Evolutionary conservation across 1,140 invertebrate genomes (phyloP), one percentile per base, ranked within the genome.

Genomic region (Stegodyphus mimosarum): DNA sequence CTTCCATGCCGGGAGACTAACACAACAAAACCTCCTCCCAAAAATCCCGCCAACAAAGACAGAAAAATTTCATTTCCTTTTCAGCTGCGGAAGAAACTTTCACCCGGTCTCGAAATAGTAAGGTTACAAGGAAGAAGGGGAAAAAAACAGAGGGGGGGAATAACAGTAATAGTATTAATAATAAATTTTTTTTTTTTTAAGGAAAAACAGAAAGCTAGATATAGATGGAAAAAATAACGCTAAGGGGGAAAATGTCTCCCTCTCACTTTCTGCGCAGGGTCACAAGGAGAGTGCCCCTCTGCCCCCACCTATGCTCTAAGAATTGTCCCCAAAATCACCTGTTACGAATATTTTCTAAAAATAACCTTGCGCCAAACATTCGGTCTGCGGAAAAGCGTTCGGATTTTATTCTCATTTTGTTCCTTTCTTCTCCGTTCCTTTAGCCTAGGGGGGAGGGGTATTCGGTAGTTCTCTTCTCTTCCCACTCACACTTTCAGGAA

Each of bases 141-240:
- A 18, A 33, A 69, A 33, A 33, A n/a, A n/a, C n/a, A n/a, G 1
- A 67, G 69, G 10, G 49, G 11, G 50, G 17, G 53, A 50, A 73
- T 33, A n/a, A 73, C 17, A 17, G 50, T 71, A 84, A 69, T 84
- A 72, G 81, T 84, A 74, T 75, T 84, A 84, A 84, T 84, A 84
- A 84, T 67, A 53, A n/a, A n/a, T n/a, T n/a, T n/a, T n/a, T n/a
- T n/a, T n/a, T n/a, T n/a, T n/a, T n/a, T n/a, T n/a, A 33, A 6
- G 11, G 13, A 73, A 73, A 55, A 73, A 71, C 15, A n/a, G 48
- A 71, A 71, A 17, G n/a, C 71, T n/a, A 73, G 71, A 73, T 17
- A n/a, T 6, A 7, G 70, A 70, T 69, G 66, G 70, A 77, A 63
- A 53, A 73, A 79, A 55, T 33, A 33, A 33, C 33, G 33, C 33